These are phyloP conservation scores for Eulemur coronatus DNA, from an alignment of 2,797 vertebrate species.

Conservation along the genomic window DNA sequence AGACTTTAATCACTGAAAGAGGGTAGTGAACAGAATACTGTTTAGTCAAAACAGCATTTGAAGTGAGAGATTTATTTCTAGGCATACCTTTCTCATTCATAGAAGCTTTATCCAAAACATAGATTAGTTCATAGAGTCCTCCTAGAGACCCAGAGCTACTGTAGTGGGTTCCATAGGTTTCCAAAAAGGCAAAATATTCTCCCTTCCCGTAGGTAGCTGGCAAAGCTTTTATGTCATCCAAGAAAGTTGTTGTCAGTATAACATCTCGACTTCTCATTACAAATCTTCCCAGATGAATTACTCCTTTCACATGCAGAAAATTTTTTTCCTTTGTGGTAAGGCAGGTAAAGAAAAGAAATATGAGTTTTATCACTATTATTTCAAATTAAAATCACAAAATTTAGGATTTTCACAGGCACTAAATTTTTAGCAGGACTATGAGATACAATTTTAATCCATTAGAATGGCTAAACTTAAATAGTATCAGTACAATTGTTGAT, in stretches of 20 bases:
- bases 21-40: neutral
- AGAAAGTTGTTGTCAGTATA: slow-evolving; percentile 84
- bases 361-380: neutral
- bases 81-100: slow-evolving; percentile 76
- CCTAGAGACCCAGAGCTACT: slow-evolving; percentile 89
- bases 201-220: slow-evolving; percentile 91
- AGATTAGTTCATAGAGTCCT: slow-evolving; percentile 93
- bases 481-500: neutral
- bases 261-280: slow-evolving; percentile 86
- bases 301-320: slow-evolving; percentile 90
- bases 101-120: slow-evolving; percentile 87
- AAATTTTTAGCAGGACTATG: neutral
- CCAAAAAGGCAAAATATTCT: slow-evolving; percentile 93
- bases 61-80: neutral
- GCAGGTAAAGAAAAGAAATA: slow-evolving; percentile 14
- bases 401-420: neutral
- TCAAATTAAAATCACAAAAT: neutral
- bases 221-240: slow-evolving; percentile 86
- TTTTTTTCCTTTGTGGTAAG: slow-evolving; percentile 85
- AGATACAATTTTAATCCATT: neutral
- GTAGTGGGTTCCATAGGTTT: slow-evolving; percentile 95
- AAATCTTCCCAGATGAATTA: slow-evolving; percentile 90
- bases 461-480: neutral
- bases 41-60: neutral
- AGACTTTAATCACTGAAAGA: neutral